Evolutionary conservation across 2,797 vertebrate genomes (phyloP).

Genomic region (Corythornis leucogaster): DNA sequence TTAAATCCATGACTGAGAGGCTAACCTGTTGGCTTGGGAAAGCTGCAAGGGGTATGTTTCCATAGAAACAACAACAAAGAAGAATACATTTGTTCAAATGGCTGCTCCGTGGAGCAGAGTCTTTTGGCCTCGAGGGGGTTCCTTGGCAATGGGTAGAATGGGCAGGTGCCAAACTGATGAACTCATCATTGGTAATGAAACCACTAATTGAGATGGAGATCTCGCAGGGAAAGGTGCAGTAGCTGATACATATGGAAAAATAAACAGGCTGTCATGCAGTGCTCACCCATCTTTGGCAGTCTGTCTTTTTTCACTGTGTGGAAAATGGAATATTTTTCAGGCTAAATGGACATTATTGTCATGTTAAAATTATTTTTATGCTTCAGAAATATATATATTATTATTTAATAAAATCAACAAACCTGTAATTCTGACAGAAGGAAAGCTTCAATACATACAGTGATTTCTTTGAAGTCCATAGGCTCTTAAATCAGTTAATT

Average conservation of each 20-base stretch:
- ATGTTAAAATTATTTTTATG: not conserved
- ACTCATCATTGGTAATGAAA: not conserved
- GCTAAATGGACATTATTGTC: not conserved
- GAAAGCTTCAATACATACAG: not conserved
- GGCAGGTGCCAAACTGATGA: not conserved
- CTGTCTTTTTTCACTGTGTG: not conserved
- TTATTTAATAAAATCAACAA: not conserved
- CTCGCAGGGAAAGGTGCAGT: not conserved
- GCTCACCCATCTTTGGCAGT: not conserved
- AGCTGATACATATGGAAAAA: not conserved
- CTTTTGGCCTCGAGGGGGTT: not conserved
- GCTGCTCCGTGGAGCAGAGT: not conserved
- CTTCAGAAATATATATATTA: not conserved
- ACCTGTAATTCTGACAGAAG: not conserved
- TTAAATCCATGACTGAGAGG: not conserved
- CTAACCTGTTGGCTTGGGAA: slow-evolving; percentile 5
- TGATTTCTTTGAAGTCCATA: not conserved
- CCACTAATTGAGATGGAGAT: not conserved
- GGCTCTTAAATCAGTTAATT: not conserved
- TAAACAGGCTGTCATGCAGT: not conserved
- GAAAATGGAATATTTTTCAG: not conserved
- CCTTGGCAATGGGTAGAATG: not conserved
- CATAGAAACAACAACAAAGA: slow-evolving; percentile 38
- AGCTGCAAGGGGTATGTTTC: slow-evolving; percentile 18
- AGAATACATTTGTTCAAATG: not conserved